Evolutionary conservation across 1,140 invertebrate genomes (phyloP).

Genomic region (Drosophila virilis): DNA sequence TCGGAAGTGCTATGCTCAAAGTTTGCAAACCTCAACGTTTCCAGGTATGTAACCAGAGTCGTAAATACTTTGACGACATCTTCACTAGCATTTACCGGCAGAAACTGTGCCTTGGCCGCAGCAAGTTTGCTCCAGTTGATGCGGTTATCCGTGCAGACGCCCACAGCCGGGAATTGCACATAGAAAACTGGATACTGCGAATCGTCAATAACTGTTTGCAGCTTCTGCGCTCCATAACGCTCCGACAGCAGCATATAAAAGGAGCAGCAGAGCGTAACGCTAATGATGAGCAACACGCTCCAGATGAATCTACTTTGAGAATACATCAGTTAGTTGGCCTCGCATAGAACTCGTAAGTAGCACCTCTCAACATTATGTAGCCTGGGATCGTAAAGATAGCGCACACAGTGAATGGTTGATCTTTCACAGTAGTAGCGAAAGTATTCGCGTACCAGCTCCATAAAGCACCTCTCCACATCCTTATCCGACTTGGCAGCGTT

Average conservation of each 20-base stretch:
- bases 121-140: conserved; percentile 71
- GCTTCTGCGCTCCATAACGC: conserved; percentile 64
- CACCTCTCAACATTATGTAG: conserved; percentile 70
- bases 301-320: conserved; percentile 55
- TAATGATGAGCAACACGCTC: conserved; percentile 54
- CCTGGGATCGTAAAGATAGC: conserved; percentile 69
- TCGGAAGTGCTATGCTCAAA: conserved; percentile 38
- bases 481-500: background rate
- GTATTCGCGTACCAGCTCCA: conserved; percentile 51
- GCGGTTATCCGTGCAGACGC: conserved; percentile 87
- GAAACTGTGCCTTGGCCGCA: conserved; percentile 60
- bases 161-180: conserved; percentile 88
- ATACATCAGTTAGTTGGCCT: background rate
- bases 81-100: conserved; percentile 57
- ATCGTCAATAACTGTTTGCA: conserved; percentile 86
- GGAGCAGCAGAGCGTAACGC: conserved; percentile 52
- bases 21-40: conserved; percentile 60
- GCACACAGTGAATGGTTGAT: conserved; percentile 74
- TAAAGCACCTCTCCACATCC: conserved; percentile 36
- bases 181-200: conserved; percentile 88
- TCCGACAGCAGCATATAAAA: conserved; percentile 67
- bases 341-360: background rate
- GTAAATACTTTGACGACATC: conserved; percentile 48
- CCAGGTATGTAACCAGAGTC: conserved; percentile 47
- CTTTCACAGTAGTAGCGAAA: conserved; percentile 72